phyloP scores from a whole-genome alignment of 2,888 invertebrate species.

The Andricus curvator region DNA sequence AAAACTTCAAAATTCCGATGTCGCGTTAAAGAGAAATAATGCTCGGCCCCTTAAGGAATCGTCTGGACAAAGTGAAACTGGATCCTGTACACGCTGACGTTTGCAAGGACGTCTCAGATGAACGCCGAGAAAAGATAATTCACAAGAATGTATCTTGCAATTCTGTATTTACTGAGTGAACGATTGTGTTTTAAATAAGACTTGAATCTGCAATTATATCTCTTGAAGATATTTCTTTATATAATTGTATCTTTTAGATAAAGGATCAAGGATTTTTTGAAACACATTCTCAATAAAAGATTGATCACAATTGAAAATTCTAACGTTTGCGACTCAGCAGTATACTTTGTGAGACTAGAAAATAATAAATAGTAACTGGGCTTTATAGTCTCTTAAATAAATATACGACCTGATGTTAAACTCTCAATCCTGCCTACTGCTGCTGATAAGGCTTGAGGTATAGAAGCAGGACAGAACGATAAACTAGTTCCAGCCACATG shows the following conservation, averaged over 20 bases:
- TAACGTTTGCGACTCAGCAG: not conserved
- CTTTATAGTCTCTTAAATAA: too few species aligned
- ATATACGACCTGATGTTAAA: too few species aligned
- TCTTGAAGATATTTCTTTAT: not conserved
- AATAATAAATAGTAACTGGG: too few species aligned
- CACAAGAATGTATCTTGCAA: not conserved
- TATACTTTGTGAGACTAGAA: not conserved
- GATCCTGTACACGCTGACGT: not conserved
- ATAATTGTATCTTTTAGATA: too few species aligned
- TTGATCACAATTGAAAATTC: not conserved
- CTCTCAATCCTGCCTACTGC: constrained; percentile 2
- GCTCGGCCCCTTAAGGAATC: constrained; percentile 16
- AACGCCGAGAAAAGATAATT: not conserved
- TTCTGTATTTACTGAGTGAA: not conserved
- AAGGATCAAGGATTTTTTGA: too few species aligned
- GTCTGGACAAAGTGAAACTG: not conserved
- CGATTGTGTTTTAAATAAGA: not conserved
- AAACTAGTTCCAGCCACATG: constrained; percentile 21
- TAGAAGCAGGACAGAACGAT: constrained; percentile 16
- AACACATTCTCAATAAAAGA: not conserved
- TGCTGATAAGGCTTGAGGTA: constrained; percentile 28
- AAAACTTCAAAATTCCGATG: constrained; percentile 74
- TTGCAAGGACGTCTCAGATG: not conserved
- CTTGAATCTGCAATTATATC: not conserved
- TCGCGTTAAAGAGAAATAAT: constrained; percentile 71